A percentile compares a stretch with the other conserved stretches of the same genome.
Evolutionary conservation across 2,797 vertebrate genomes (phyloP).

Genomic region (Xenops minutus): DNA sequence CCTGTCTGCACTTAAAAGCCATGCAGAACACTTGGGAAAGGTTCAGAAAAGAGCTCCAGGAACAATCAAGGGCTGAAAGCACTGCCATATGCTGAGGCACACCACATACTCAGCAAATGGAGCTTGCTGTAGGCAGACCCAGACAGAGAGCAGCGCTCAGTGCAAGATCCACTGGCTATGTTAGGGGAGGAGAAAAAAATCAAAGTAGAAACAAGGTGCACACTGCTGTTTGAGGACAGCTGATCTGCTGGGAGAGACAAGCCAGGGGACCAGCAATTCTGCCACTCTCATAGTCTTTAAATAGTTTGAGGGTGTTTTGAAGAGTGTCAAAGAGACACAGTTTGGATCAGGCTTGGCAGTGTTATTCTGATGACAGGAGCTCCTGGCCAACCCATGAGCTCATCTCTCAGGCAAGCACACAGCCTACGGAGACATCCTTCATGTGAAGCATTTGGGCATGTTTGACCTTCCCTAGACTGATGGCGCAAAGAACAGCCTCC

Average conservation of each 20-base stretch:
- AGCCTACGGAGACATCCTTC: neutral
- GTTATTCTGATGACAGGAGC: neutral
- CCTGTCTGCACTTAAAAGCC: neutral
- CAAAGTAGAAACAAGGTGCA: neutral
- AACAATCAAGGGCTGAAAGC: neutral
- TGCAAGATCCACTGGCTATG: neutral
- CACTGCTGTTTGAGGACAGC: neutral
- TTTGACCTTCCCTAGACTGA: neutral
- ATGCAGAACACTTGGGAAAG: neutral
- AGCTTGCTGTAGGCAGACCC: neutral
- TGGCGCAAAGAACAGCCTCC: neutral
- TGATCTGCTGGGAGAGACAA: neutral
- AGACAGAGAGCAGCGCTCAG: neutral
- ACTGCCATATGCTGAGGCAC: neutral
- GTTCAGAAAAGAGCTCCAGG: neutral
- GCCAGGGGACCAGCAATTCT: neutral
- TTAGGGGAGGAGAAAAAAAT: neutral
- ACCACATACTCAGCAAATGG: rapidly evolving
- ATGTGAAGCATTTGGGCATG: neutral
- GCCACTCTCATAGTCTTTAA: neutral
- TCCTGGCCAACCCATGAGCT: neutral
- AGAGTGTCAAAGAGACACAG: neutral
- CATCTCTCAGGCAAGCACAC: neutral
- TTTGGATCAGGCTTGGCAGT: neutral
- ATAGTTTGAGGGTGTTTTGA: neutral